A percentile compares a stretch with the other conserved stretches of the same genome.
Conservation (phyloP, 2,113 vertebrate genomes). For the Spheniscus mendiculus region DNA sequence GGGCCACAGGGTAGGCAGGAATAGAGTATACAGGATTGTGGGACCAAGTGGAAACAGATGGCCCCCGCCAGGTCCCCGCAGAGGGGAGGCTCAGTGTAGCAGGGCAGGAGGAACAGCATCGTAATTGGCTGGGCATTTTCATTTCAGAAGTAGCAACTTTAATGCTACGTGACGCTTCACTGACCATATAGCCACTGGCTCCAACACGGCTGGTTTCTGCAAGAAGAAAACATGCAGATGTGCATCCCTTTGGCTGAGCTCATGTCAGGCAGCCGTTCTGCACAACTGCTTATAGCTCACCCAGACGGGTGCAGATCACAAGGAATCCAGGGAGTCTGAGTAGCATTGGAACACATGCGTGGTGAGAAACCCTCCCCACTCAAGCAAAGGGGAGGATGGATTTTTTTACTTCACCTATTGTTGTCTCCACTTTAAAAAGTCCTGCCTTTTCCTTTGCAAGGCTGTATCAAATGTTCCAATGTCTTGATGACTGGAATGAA, state of each 20-base stretch:
- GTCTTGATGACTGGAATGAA: neutral
- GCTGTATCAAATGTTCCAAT: neutral
- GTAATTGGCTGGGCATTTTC: neutral
- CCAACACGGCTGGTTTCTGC: neutral
- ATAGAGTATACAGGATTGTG: neutral
- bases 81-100: neutral
- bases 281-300: neutral
- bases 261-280: neutral
- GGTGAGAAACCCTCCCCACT: fast-evolving
- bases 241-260: neutral
- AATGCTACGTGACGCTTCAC: neutral
- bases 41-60: neutral
- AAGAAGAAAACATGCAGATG: neutral
- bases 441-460: neutral
- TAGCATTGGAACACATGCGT: fast-evolving
- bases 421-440: neutral
- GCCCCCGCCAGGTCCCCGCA: fast-evolving
- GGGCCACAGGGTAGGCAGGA: neutral
- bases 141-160: neutral
- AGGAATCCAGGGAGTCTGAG: neutral
- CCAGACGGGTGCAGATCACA: neutral
- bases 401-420: neutral
- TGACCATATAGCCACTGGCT: neutral
- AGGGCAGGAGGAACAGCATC: neutral
- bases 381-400: neutral